Evolutionary conservation across 2,888 invertebrate genomes (phyloP).

Genomic region (Rhagophthalmus giganteus): DNA sequence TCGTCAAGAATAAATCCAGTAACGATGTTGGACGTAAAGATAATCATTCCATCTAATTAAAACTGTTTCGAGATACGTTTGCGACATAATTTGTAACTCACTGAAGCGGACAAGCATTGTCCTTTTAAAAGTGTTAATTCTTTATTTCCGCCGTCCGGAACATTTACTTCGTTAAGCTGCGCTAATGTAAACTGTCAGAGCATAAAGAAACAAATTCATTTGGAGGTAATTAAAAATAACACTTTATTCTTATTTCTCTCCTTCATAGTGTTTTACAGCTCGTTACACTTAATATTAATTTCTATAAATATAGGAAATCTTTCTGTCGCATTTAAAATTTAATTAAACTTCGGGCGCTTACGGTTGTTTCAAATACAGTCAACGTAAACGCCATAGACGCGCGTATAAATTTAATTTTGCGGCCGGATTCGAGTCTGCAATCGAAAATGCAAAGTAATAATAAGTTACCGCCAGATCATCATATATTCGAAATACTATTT

Average conservation of each 20-base stretch:
- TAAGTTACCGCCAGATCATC: too few species aligned
- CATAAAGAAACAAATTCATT: conserved; percentile 27
- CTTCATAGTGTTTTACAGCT: conserved; percentile 10
- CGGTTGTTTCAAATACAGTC: not conserved
- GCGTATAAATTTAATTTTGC: too few species aligned
- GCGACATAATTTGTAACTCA: conserved; percentile 32
- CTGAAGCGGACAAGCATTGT: conserved; percentile 33
- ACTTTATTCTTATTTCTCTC: conserved; percentile 16
- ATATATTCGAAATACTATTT: too few species aligned
- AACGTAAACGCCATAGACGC: too few species aligned
- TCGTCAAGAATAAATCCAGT: conserved; percentile 1
- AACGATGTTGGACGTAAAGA: conserved; percentile 15
- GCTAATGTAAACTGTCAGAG: conserved; percentile 26
- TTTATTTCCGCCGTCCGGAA: conserved; percentile 27
- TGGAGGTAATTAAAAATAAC: conserved; percentile 22
- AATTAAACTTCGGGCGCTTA: not conserved
- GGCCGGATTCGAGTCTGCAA: too few species aligned
- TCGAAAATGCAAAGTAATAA: too few species aligned
- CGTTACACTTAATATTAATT: conserved; percentile 11
- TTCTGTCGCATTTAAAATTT: not conserved
- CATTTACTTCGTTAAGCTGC: conserved; percentile 29
- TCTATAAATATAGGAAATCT: conserved; percentile 2
- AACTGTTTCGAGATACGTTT: conserved; percentile 30
- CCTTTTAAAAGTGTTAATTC: conserved; percentile 34
- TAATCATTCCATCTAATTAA: conserved; percentile 29